Conservation (phyloP, 2,888 invertebrate genomes). For the Hyposoter dolosus region DNA sequence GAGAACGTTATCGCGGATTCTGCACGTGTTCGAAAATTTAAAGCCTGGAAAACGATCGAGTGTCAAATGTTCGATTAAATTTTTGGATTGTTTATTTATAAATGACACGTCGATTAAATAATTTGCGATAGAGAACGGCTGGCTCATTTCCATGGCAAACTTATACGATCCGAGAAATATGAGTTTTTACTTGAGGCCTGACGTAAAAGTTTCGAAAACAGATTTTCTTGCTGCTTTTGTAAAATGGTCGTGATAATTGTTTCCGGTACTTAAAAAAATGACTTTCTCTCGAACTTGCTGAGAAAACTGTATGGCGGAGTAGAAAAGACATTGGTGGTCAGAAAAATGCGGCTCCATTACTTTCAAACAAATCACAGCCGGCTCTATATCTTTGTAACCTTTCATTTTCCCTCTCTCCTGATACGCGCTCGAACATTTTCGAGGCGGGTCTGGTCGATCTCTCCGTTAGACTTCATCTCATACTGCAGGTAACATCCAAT, state of each 20-base stretch:
- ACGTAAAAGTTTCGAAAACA: not conserved
- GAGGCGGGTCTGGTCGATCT: conserved; percentile 38
- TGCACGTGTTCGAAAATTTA: not conserved
- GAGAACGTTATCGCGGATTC: not conserved
- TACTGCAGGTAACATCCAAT: conserved; percentile 42
- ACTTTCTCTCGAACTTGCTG: conserved; percentile 18
- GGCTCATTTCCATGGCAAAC: not conserved
- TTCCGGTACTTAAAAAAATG: not conserved
- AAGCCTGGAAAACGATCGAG: not conserved
- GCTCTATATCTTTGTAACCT: conserved; percentile 39
- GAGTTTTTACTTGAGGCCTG: not conserved
- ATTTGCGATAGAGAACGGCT: too few relatives aligned
- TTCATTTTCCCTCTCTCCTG: conserved; percentile 27
- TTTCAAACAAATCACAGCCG: conserved; percentile 72
- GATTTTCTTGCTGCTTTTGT: not conserved
- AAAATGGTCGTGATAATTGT: not conserved
- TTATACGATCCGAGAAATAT: not conserved
- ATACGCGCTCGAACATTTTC: not conserved
- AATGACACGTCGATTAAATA: not conserved
- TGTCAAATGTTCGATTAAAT: not conserved
- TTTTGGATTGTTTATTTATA: not conserved
- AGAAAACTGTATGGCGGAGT: conserved; percentile 33
- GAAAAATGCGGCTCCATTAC: conserved; percentile 72
- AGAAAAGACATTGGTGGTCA: conserved; percentile 72
- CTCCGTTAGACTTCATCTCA: conserved; percentile 33